Evolutionary conservation across 2,797 vertebrate genomes (phyloP).

Genomic region (Vespertilio murinus): DNA sequence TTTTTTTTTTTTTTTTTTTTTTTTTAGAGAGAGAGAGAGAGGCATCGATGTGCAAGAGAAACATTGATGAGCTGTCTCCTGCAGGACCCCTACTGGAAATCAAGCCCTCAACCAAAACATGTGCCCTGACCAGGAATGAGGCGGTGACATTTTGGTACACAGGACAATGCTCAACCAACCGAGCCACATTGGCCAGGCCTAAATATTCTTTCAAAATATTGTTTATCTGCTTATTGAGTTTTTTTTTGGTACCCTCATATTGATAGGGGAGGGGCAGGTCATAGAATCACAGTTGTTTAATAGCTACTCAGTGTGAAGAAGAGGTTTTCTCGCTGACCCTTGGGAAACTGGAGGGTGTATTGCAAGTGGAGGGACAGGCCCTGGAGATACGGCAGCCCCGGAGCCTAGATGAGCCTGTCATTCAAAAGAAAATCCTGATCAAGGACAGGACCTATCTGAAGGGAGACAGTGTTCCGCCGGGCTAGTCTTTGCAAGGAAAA

Average conservation of each 20-base stretch:
- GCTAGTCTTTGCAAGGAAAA: not conserved
- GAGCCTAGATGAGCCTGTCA: not conserved
- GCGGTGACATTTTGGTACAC: not conserved
- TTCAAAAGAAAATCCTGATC: not conserved
- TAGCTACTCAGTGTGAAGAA: not conserved
- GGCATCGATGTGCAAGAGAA: no score
- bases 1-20: no score
- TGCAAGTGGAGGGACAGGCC: not conserved
- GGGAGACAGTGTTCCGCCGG: not conserved
- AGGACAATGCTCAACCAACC: not conserved
- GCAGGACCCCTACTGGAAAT: not conserved
- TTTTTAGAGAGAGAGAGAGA: not conserved
- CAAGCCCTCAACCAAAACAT: not conserved
- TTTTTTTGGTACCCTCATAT: not conserved
- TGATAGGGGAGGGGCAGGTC: not conserved
- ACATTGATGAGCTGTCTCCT: not conserved
- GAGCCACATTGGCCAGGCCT: not conserved
- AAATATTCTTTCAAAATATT: constrained; percentile 1
- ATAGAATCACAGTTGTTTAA: not conserved
- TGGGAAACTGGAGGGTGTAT: not conserved
- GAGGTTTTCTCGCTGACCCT: not conserved
- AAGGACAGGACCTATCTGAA: not conserved
- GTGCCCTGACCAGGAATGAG: not conserved
- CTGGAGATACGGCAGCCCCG: not conserved
- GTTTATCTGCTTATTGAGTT: not conserved